Base-by-base conservation (phyloP, 2,113 vertebrate genomes). In the Caloenas nicobarica region DNA sequence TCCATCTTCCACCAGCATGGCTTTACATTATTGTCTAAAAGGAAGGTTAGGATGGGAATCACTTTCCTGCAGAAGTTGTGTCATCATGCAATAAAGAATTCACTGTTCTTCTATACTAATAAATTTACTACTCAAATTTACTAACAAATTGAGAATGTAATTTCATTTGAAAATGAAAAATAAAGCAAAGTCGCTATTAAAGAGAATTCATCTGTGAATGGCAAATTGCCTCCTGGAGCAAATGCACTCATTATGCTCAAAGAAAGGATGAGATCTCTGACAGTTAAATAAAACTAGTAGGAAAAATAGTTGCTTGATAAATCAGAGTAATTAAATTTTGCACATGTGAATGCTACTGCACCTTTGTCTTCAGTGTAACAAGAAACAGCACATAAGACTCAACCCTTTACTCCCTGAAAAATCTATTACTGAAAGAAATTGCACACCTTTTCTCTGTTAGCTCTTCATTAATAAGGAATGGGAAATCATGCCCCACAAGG, bases 261-360 rank as follows among this genome's bases (percentile, higher is more conserved):
- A 86, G 88, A 95, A 95, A 93, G 57, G 38, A 96, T 92, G 69
- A 82, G 73, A 91, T 94, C 88, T 88, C 88, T 66, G 54, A 83
- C 88, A 92, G 84, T 88, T 93, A 92, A 93, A 65, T 81, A 88
- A 95, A 95, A 96, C 81, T 82, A 96, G 74, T 69, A 94, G 65
- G 62, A 91, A 96, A 93, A 95, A 91, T 85, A 90, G 92, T 91
- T 95, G 82, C 82, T 96, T 93, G 94, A 95, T 97, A 93, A 94
- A 97, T 94, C 86, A 91, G 70, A 81, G 70, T 93, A 93, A 96
- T 95, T 96, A 95, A 51, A 95, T 93, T 89, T 97, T 93, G 61
- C 66, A 93, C 74, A 86, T 65, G 26, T 84, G 86, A 96, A 81
- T 50, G 74, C 91, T 93, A 84, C 84, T 2, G 8, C 70, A 89